These are phyloP conservation scores for Euwallacea similis DNA, from an alignment of 1,140 invertebrate genomes.

Conservation along the genomic window DNA sequence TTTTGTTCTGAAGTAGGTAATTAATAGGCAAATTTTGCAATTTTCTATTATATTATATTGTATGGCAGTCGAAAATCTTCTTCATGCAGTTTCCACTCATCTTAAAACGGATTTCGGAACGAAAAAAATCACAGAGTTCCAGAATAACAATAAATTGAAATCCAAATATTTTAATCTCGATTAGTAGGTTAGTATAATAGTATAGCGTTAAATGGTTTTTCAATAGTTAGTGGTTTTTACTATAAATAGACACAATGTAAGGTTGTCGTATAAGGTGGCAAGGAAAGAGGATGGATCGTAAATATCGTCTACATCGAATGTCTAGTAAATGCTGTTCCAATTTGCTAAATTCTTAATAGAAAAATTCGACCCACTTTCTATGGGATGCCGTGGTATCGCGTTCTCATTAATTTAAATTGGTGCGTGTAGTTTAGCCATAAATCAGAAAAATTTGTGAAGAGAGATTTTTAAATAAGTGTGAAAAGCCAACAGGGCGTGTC, in stretches of 20 bases:
- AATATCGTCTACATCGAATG: conserved; percentile 25
- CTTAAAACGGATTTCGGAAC: neutral
- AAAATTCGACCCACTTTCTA: conserved; percentile 27
- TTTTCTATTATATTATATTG: neutral
- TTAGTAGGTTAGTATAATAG: conserved; percentile 31
- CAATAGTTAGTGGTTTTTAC: conserved; percentile 29
- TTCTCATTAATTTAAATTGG: conserved; percentile 8
- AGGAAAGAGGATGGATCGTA: conserved; percentile 23
- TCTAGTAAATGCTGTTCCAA: conserved; percentile 16
- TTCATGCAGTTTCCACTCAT: neutral
- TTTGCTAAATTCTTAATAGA: conserved; percentile 27
- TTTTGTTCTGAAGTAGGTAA: conserved; percentile 2
- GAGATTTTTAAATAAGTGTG: neutral
- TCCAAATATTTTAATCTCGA: conserved; percentile 15
- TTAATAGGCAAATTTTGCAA: conserved; percentile 6
- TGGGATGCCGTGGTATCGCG: conserved; percentile 2
- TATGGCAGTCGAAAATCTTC: neutral
- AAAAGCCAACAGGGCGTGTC: too few species aligned
- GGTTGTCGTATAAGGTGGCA: conserved; percentile 10
- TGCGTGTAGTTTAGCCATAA: neutral
- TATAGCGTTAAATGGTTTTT: conserved; percentile 24
- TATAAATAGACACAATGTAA: conserved; percentile 26
- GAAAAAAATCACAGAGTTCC: too few species aligned
- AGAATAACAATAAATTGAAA: neutral
- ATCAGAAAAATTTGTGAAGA: neutral